A percentile compares a stretch with the other conserved stretches of the same genome.
Conservation (phyloP, 64 coral and sea anemone genomes). For the Hydrozoanthus tunicans region DNA sequence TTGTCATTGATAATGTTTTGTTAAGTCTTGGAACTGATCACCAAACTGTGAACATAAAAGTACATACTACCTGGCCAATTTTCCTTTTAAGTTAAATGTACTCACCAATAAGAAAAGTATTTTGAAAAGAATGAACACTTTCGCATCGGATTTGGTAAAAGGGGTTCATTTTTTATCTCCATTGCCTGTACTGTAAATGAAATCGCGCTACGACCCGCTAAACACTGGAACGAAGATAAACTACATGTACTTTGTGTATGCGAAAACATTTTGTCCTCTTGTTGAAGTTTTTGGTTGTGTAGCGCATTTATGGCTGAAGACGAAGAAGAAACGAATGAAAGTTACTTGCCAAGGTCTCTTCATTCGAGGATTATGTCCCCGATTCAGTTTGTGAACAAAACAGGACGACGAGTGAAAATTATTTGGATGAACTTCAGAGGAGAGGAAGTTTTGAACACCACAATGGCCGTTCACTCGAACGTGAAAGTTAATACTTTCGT, state of each 20-base stretch:
- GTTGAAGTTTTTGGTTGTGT: neutral
- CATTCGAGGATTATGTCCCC: constrained; percentile 48
- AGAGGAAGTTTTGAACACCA: constrained; percentile 19
- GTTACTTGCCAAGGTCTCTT: constrained; percentile 16
- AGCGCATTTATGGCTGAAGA: constrained; percentile 13
- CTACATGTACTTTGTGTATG: neutral
- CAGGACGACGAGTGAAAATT: constrained; percentile 71
- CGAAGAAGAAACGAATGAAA: constrained; percentile 9
- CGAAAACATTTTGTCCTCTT: neutral
- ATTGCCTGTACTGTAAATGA: neutral
- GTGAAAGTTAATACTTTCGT: constrained; percentile 71
- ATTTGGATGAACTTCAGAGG: constrained; percentile 81
- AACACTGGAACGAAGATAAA: too few species aligned
- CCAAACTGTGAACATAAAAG: too few species aligned
- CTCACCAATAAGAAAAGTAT: constrained; percentile 19
- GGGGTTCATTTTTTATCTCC: neutral
- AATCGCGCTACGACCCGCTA: too few species aligned
- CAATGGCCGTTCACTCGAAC: constrained; percentile 2
- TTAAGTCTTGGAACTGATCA: too few species aligned
- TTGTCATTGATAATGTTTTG: too few species aligned
- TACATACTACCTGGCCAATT: neutral
- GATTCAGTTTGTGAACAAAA: constrained; percentile 69
- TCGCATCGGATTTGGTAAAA: neutral
- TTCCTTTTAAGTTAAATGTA: neutral
- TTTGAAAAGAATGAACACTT: constrained; percentile 18